phyloP scores from a whole-genome alignment of 2,888 invertebrate species.

The Limnephilus rhombicus region DNA sequence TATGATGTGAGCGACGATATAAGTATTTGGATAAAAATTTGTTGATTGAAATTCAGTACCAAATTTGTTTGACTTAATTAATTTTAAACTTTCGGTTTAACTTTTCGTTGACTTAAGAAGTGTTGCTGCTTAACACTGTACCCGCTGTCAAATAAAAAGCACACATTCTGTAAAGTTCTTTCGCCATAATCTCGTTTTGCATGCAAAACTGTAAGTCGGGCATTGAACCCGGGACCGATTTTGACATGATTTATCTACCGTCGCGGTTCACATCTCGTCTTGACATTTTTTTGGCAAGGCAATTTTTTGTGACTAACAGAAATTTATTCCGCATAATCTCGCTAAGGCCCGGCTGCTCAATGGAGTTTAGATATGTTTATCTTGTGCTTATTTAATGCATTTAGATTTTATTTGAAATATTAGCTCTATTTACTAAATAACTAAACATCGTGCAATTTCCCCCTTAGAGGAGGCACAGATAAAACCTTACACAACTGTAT shows the following conservation, averaged over 20 bases:
- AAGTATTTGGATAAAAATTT: no score
- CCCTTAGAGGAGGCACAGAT: no score
- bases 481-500: no score
- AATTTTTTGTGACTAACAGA: background rate
- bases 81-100: background rate
- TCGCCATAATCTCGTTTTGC: background rate
- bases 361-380: background rate
- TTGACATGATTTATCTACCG: background rate
- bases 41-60: no score
- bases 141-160: background rate
- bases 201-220: background rate
- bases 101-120: background rate
- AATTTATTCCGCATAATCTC: background rate
- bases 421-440: no score
- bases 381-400: background rate
- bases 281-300: background rate
- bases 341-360: background rate
- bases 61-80: no score
- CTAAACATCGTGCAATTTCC: no score
- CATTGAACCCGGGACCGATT: background rate
- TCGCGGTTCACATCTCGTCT: background rate
- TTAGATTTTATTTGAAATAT: background rate
- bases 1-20: no score
- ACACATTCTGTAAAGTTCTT: background rate
- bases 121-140: no score